These are phyloP conservation scores for Mongoloraphidia duomilia DNA, from an alignment of 2,888 invertebrate genomes.

Conservation along the genomic window DNA sequence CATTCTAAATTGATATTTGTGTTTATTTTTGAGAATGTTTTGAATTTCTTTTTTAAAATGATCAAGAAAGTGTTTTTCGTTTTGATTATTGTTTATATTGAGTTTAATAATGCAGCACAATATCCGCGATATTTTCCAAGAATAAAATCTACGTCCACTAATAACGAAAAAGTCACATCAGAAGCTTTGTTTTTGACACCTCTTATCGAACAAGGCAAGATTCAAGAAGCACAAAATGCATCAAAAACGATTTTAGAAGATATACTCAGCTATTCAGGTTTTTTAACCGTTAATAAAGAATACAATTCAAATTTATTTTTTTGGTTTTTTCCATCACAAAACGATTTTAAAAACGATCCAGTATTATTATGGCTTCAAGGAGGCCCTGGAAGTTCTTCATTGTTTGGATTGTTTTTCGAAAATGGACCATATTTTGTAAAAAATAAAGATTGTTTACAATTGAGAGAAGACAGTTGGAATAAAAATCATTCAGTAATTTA, in stretches of 20 bases:
- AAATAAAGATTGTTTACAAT: conserved; percentile 1
- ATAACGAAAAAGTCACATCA: too few species aligned
- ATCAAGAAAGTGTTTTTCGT: too few species aligned
- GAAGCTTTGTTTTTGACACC: conserved; percentile 3
- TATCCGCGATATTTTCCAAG: too few species aligned
- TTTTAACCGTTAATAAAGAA: background rate
- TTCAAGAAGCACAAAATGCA: background rate
- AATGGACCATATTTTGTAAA: background rate
- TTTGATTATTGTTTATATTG: too few species aligned
- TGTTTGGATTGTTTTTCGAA: too few species aligned
- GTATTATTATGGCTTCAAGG: background rate
- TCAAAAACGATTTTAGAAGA: background rate
- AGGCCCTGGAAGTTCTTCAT: too few species aligned
- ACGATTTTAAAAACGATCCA: background rate
- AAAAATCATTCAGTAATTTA: conserved; percentile 60
- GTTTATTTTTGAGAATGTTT: too few species aligned
- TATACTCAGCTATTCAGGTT: background rate
- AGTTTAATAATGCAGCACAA: too few species aligned
- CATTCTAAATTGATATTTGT: too few species aligned
- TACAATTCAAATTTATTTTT: too few species aligned
- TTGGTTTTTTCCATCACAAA: background rate
- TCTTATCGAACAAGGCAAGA: background rate
- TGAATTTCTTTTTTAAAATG: too few species aligned
- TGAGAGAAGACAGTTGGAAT: conserved; percentile 55
- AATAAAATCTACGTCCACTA: too few species aligned